A percentile compares a stretch with the other conserved stretches of the same genome.
phyloP scores from a whole-genome alignment of 2,113 vertebrate genomes.

The Lophotis ruficrista region DNA sequence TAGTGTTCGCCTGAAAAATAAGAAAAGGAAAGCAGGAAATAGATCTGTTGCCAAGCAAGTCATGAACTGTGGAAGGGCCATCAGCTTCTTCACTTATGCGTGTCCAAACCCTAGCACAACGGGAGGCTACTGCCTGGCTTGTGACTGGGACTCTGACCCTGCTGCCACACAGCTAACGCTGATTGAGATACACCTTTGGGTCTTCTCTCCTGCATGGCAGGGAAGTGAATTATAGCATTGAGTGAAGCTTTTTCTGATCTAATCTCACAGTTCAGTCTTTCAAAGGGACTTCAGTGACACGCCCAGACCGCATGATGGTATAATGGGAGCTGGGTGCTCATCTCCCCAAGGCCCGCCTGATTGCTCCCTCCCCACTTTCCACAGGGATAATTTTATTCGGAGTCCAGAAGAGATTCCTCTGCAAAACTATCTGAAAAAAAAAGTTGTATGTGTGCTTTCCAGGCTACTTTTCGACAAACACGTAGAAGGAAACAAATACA shows the following conservation, averaged over 20 bases:
- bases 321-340: neutral
- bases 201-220: neutral
- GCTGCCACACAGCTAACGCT: neutral
- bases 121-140: neutral
- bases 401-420: neutral
- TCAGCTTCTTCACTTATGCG: neutral
- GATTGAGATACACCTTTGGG: neutral
- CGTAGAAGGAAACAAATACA: neutral
- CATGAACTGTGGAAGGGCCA: neutral
- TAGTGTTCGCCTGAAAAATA: neutral
- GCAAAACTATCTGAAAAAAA: neutral
- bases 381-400: neutral
- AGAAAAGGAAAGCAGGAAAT: neutral
- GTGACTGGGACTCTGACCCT: neutral
- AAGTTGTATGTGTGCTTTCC: neutral
- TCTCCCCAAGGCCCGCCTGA: fast-evolving
- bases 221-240: neutral
- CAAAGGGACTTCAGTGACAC: neutral
- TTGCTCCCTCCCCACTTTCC: neutral
- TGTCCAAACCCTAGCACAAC: neutral
- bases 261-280: neutral
- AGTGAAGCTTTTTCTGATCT: neutral
- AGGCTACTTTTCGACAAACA: neutral
- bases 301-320: neutral
- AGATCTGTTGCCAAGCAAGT: neutral